Evolutionary conservation across 2,113 vertebrate species (phyloP), one percentile per base, ranked within the genome.

Genomic region (Neodon shergylaensis): DNA sequence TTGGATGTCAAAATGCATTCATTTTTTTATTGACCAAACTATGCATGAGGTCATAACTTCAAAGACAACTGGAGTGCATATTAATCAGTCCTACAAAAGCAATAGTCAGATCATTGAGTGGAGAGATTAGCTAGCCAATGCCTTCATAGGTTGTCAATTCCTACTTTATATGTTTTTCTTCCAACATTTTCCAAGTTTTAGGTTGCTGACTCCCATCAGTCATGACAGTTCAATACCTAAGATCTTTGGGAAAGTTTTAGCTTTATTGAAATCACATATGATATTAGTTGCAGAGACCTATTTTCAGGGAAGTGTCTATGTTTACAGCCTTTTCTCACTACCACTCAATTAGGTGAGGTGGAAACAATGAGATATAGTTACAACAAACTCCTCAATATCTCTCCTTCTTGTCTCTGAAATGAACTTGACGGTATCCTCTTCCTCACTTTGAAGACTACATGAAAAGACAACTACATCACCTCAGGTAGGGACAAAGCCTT

Each of bases 381-480:
- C 28, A 92, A 26, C 39, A 77, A 52, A 52, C 49, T 28, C 52
- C 22, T 70, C 52, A 84, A 86, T 81, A 21, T 7, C 61, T 92
- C 10, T 72, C 44, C 36, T 61, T 61, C 4, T 92, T 22, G 74
- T 83, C 31, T 83, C 12, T 42, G 78, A 89, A 70, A 90, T 74
- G 44, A 90, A 14, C 16, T 19, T 70, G 65, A 66, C 5, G 0
- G 61, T 36, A n/a, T 49, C 0, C 3, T 90, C 54, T 95, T 54
- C 54, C 13, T 58, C 61, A 72, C n/a, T 61, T 93, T 74, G 63
- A 92, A 86, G n/a, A 65, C 76, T 94, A 83, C 85, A 66, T 66
- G 61, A 83, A 63, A 72, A 72, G 49, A 58, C 33, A 39, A 58
- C n/a, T 49, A 49, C 13, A 47, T 73, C 70, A 81, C 31, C 52